phyloP scores from a whole-genome alignment of 2,888 invertebrate species.

The Thalpophila matura region DNA sequence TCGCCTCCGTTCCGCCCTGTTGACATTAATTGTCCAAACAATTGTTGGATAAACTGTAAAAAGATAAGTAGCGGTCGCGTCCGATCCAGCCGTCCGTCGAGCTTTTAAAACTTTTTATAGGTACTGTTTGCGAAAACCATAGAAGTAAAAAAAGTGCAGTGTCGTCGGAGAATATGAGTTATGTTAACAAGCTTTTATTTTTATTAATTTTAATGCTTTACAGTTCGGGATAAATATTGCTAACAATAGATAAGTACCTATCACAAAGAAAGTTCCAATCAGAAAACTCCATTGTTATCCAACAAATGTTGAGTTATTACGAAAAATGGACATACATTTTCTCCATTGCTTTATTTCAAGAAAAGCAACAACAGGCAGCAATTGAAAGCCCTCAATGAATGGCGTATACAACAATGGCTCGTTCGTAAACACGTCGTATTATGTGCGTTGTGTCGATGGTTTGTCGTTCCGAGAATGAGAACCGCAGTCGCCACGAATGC shows the following conservation, averaged over 20 bases:
- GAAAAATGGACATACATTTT: constrained; percentile 39
- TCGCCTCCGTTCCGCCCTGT: constrained; percentile 68
- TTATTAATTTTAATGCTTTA: too few species aligned
- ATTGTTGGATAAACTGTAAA: constrained; percentile 59
- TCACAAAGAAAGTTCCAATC: constrained; percentile 24
- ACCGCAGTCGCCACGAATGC: constrained; percentile 56
- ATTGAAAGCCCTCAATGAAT: constrained; percentile 57
- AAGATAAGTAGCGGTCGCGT: constrained; percentile 52
- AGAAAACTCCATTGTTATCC: constrained; percentile 34
- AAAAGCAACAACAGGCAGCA: constrained; percentile 26
- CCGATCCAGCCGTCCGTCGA: too few species aligned
- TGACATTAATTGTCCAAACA: constrained; percentile 68
- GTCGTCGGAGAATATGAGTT: too few species aligned
- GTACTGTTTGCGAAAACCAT: too few species aligned
- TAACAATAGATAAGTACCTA: constrained; percentile 11
- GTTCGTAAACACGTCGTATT: constrained; percentile 37
- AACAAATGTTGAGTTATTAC: constrained; percentile 29
- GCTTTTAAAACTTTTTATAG: too few species aligned
- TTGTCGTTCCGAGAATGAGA: constrained; percentile 54
- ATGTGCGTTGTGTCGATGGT: constrained; percentile 42
- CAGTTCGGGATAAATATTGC: too few species aligned
- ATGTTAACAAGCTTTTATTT: too few species aligned
- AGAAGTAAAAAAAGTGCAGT: too few species aligned
- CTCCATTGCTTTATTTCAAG: constrained; percentile 40
- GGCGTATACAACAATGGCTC: constrained; percentile 46